phyloP scores from a whole-genome alignment of 2,888 invertebrate genomes.

The Ferdinandea cuprea region DNA sequence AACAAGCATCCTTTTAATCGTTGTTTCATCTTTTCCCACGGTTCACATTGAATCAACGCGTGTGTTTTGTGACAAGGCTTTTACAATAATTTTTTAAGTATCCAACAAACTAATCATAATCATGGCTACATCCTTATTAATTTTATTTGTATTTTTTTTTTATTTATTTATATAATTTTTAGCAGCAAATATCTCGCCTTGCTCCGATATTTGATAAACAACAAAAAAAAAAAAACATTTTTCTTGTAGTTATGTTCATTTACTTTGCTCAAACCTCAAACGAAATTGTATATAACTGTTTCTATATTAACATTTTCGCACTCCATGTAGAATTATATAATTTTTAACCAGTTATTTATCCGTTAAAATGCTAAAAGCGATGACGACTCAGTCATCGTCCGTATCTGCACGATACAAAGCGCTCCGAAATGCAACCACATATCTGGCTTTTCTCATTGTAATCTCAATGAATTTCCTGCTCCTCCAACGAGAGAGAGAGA shows the following conservation, averaged over 20 bases:
- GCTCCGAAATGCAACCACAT: neutral
- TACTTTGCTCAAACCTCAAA: constrained; percentile 82
- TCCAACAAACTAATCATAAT: constrained; percentile 4
- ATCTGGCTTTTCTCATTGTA: constrained; percentile 71
- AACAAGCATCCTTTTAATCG: no score
- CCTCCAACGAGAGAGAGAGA: constrained; percentile 43
- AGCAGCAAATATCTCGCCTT: constrained; percentile 75
- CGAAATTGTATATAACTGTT: constrained; percentile 76
- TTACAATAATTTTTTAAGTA: neutral
- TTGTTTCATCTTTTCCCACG: neutral
- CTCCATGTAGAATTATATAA: constrained; percentile 71
- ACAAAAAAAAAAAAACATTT: constrained; percentile 54
- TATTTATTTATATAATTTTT: constrained; percentile 73
- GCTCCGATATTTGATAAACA: constrained; percentile 72
- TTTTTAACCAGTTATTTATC: constrained; percentile 77
- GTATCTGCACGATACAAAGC: constrained; percentile 17
- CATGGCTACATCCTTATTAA: constrained; percentile 66
- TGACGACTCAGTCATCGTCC: neutral
- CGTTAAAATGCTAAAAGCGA: constrained; percentile 71
- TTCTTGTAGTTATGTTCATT: constrained; percentile 82
- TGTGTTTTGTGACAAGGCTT: constrained; percentile 23
- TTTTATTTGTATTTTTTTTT: constrained; percentile 43
- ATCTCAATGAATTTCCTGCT: constrained; percentile 72
- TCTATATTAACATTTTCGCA: constrained; percentile 49
- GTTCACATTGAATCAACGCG: constrained; percentile 41